Evolutionary conservation across 2,797 vertebrate species (phyloP).

Genomic region (Hybognathus amarus): DNA sequence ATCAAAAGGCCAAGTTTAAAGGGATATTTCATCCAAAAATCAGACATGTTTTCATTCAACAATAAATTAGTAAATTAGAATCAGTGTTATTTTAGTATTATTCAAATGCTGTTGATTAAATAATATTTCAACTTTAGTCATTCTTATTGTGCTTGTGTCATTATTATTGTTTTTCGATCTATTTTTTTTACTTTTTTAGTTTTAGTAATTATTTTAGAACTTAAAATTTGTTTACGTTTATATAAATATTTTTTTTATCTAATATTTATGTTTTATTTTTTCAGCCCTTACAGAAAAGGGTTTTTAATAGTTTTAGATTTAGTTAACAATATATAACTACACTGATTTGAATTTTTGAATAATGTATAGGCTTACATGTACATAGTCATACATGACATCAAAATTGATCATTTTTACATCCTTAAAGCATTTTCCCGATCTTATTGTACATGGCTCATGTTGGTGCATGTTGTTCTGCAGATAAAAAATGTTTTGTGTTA

Average conservation of each 20-base stretch:
- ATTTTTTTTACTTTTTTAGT: not conserved
- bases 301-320: not conserved
- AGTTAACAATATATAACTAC: not conserved
- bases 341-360: not conserved
- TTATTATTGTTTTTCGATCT: not conserved
- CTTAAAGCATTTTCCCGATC: not conserved
- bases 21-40: not conserved
- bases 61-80: not conserved
- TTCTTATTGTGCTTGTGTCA: not conserved
- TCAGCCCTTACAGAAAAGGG: not conserved
- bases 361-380: no score
- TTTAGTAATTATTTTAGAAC: not conserved
- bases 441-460: not conserved
- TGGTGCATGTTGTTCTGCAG: not conserved
- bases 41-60: not conserved
- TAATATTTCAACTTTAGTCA: not conserved
- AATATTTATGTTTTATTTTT: not conserved
- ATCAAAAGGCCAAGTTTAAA: slow-evolving; percentile 44
- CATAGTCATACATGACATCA: not conserved
- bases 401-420: not conserved
- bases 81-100: not conserved
- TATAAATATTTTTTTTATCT: no score
- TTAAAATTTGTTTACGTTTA: not conserved
- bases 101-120: not conserved
- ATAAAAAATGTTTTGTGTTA: not conserved